A percentile compares a stretch with the other conserved stretches of the same genome.
These are phyloP conservation scores for Oceanites oceanicus DNA, from an alignment of 2,113 vertebrate species.

Conservation along the genomic window DNA sequence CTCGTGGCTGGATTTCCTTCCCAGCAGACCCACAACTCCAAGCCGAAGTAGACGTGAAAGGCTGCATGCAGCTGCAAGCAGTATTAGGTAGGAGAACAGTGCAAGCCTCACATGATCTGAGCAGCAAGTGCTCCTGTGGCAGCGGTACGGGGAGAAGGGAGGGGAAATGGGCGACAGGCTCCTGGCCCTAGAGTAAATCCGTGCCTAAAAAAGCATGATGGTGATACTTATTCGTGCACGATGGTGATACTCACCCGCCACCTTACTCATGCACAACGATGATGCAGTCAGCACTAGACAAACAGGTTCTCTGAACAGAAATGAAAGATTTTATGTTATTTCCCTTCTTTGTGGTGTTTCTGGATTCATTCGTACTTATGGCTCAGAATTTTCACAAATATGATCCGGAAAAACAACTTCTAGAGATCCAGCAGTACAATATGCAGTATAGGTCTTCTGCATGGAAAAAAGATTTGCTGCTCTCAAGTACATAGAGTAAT, in stretches of 20 bases:
- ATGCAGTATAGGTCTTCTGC: background rate
- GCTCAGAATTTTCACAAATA: background rate
- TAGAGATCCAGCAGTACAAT: background rate
- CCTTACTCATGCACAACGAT: background rate
- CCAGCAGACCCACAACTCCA: background rate
- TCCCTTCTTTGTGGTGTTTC: background rate
- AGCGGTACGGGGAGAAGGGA: background rate
- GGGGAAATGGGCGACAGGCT: background rate
- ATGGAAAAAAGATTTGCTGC: background rate
- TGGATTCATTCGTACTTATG: background rate
- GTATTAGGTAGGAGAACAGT: background rate
- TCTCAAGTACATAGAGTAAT: background rate
- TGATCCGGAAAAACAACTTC: background rate
- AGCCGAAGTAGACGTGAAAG: constrained; percentile 4
- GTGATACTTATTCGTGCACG: fast-evolving
- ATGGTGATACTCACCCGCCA: background rate
- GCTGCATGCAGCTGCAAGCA: background rate
- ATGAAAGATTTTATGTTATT: background rate
- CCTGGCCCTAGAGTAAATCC: background rate
- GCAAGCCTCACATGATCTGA: background rate
- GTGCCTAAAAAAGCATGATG: background rate
- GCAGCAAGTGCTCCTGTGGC: background rate
- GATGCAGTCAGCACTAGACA: background rate
- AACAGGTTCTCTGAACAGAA: background rate
- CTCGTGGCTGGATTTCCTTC: constrained; percentile 52